Evolutionary conservation across 2,113 vertebrate species (phyloP).

Genomic region (Zootoca vivipara): DNA sequence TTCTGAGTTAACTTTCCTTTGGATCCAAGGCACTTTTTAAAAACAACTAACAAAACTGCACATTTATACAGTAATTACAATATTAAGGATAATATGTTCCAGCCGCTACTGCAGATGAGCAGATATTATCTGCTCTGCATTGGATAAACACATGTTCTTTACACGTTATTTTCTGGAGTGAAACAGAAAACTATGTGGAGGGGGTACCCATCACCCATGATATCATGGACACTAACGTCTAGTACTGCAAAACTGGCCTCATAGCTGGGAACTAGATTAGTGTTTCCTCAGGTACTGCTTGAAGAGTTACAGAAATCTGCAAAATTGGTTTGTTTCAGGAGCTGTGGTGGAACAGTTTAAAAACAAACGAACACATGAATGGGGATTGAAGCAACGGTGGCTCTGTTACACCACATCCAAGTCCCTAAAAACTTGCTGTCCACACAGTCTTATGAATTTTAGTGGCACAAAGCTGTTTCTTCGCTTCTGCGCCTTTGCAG

Average conservation of each 20-base stretch:
- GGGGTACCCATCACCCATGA: no score
- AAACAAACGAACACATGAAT: not conserved
- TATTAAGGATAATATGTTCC: not conserved
- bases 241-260: not conserved
- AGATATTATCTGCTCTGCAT: not conserved
- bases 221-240: not conserved
- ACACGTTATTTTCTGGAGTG: not conserved
- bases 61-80: not conserved
- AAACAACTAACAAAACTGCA: not conserved
- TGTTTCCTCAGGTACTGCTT: not conserved
- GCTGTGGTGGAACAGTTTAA: no score
- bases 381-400: not conserved
- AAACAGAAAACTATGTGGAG: not conserved
- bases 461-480: not conserved
- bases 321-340: not conserved
- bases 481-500: not conserved
- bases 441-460: not conserved
- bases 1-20: not conserved
- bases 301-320: not conserved
- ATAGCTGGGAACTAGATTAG: not conserved
- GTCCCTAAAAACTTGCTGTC: not conserved
- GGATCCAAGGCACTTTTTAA: not conserved
- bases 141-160: not conserved
- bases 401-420: not conserved
- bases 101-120: not conserved